These are phyloP conservation scores for Bombyx mori DNA, from an alignment of 1,140 invertebrate genomes.

Conservation along the genomic window ASM3026992v2 NC_085119.1:10444001-10444500, in stretches of 20 bases:
- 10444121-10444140: constrained; percentile 11
- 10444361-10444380: constrained; percentile 13
- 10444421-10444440: constrained; percentile 13
- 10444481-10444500: constrained; percentile 17
- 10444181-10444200: background rate
- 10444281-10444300: constrained; percentile 20
- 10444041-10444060: constrained; percentile 14
- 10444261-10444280: constrained; percentile 15
- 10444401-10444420: constrained; percentile 10
- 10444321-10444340: constrained; percentile 14
- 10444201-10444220: constrained; percentile 14
- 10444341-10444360: constrained; percentile 15
- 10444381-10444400: constrained; percentile 13
- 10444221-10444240: constrained; percentile 16
- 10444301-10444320: constrained; percentile 13
- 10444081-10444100: constrained; percentile 12
- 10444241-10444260: constrained; percentile 16
- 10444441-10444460: constrained; percentile 12
- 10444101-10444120: constrained; percentile 10
- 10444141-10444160: constrained; percentile 18
- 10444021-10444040: too few species aligned
- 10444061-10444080: constrained; percentile 16
- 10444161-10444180: constrained; percentile 10
- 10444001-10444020: constrained; percentile 5
- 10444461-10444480: constrained; percentile 12